Conservation (phyloP, 2,888 invertebrate genomes). For the Hermaeophaga mercurialis region DNA sequence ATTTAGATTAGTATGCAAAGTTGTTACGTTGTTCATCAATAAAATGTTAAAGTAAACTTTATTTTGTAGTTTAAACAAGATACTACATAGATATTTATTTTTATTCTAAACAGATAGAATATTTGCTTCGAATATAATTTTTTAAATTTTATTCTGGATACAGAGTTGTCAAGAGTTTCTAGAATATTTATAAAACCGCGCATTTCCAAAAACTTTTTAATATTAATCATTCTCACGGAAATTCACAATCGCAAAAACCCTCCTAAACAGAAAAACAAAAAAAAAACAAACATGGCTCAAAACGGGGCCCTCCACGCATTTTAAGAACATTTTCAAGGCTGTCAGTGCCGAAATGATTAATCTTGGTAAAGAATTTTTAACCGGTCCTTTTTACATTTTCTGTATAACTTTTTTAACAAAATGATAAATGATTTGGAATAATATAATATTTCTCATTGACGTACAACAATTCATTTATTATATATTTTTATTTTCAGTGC, state of each 20-base stretch:
- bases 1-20: too few species aligned
- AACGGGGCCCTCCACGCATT: slow-evolving; percentile 36
- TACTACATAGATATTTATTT: too few species aligned
- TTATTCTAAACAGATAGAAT: too few species aligned
- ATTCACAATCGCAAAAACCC: slow-evolving; percentile 23
- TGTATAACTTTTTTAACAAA: slow-evolving; percentile 43
- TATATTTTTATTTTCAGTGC: slow-evolving; percentile 17
- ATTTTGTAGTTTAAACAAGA: too few species aligned
- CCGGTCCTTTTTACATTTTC: slow-evolving; percentile 49
- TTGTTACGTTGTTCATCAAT: too few species aligned
- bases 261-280: slow-evolving; percentile 15
- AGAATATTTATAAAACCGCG: too few species aligned
- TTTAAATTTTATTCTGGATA: too few species aligned
- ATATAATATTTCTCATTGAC: slow-evolving; percentile 39
- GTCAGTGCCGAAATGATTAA: slow-evolving; percentile 48
- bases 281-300: slow-evolving; percentile 32
- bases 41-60: too few species aligned
- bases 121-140: too few species aligned
- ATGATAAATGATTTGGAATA: slow-evolving; percentile 40
- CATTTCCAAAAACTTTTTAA: too few species aligned
- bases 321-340: slow-evolving; percentile 43
- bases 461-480: slow-evolving; percentile 39
- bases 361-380: slow-evolving; percentile 50
- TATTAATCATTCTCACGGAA: slow-evolving; percentile 18
- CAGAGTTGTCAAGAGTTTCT: too few species aligned